phyloP scores from a whole-genome alignment of 2,113 vertebrate genomes.

The Gyps fulvus region DNA sequence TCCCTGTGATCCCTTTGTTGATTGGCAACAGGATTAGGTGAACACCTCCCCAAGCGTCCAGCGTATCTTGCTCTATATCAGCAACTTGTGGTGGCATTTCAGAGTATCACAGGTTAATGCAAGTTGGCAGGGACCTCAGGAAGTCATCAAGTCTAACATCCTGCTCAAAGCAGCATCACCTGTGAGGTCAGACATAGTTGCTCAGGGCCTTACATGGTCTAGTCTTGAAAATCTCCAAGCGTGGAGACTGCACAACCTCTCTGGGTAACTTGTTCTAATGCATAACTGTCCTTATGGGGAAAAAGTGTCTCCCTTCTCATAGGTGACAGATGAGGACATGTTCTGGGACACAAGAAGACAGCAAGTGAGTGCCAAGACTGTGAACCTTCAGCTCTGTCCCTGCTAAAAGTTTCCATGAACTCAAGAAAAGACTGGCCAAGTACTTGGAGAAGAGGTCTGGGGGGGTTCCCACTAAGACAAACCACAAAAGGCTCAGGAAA shows the following conservation, averaged over 20 bases:
- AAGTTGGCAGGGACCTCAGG: neutral
- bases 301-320: neutral
- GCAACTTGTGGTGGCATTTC: neutral
- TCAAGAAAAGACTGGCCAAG: neutral
- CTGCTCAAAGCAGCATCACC: neutral
- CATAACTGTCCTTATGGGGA: neutral
- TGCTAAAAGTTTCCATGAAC: neutral
- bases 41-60: neutral
- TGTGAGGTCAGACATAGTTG: neutral
- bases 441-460: neutral
- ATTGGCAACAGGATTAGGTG: neutral
- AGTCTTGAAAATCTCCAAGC: neutral
- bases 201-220: neutral
- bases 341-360: neutral
- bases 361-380: neutral
- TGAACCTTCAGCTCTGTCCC: neutral
- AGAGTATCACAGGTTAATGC: neutral
- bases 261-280: neutral
- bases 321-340: neutral
- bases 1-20: neutral
- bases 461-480: neutral
- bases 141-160: neutral
- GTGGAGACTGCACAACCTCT: neutral
- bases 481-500: neutral
- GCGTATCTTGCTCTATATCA: neutral